Conservation (phyloP, 2,888 invertebrate genomes). For the Lycocerus yunnanus region DNA sequence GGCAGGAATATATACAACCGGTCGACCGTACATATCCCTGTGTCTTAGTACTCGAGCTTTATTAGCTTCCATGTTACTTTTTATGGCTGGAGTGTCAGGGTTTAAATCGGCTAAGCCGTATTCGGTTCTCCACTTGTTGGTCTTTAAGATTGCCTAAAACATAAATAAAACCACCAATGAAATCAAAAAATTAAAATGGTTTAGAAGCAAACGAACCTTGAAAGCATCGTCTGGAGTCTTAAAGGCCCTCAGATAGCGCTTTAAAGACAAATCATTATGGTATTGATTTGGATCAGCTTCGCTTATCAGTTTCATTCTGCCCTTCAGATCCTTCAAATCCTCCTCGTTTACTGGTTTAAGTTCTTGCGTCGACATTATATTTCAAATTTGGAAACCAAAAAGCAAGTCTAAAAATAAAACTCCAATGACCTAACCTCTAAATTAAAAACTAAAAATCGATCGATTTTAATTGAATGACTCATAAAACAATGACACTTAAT, state of each 20-base stretch:
- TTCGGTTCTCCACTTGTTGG: slow-evolving; percentile 78
- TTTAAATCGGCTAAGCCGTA: slow-evolving; percentile 69
- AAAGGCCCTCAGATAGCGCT: slow-evolving; percentile 74
- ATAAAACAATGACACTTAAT: not conserved
- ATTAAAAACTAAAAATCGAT: not conserved
- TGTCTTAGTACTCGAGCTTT: slow-evolving; percentile 74
- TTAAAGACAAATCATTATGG: slow-evolving; percentile 74
- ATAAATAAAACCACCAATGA: slow-evolving; percentile 37
- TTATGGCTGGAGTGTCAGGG: slow-evolving; percentile 59
- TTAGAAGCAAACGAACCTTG: slow-evolving; percentile 60
- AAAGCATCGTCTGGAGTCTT: slow-evolving; percentile 75
- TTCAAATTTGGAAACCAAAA: not conserved
- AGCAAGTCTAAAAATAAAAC: not conserved
- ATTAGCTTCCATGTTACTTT: slow-evolving; percentile 62
- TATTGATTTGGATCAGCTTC: slow-evolving; percentile 76
- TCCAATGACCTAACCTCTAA: not conserved
- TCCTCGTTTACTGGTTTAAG: slow-evolving; percentile 63
- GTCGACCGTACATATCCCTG: slow-evolving; percentile 73
- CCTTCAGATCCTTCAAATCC: slow-evolving; percentile 69
- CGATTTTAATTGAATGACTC: not conserved
- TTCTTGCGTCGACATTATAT: not conserved
- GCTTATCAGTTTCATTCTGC: slow-evolving; percentile 72
- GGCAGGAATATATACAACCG: slow-evolving; percentile 78
- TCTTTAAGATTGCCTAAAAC: slow-evolving; percentile 71
- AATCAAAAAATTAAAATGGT: not conserved